These are phyloP conservation scores for Carassius auratus DNA, from an alignment of 2,113 vertebrate genomes.

Conservation along the genomic window DNA sequence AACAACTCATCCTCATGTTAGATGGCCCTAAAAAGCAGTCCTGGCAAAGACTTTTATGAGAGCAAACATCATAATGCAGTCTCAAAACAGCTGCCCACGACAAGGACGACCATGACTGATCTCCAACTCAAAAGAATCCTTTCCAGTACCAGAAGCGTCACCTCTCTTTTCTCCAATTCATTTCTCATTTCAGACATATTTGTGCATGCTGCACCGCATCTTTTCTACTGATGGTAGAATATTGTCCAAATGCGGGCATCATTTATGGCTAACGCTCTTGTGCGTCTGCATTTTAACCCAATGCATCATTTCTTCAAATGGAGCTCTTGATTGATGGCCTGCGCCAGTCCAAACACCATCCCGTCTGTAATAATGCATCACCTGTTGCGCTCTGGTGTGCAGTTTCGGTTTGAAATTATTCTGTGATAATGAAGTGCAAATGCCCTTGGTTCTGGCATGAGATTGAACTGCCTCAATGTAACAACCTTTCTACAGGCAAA, in stretches of 20 bases:
- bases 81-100: conserved; percentile 39
- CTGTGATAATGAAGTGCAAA: conserved; percentile 42
- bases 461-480: conserved; percentile 11
- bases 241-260: not conserved
- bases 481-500: conserved; percentile 11
- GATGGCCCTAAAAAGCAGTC: conserved; percentile 12
- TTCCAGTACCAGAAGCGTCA: conserved; percentile 28
- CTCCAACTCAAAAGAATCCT: conserved; percentile 34
- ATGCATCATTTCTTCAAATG: conserved; percentile 30
- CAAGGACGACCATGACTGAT: conserved; percentile 37
- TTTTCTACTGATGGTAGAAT: not conserved
- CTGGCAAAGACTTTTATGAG: conserved; percentile 25
- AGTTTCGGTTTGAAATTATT: conserved; percentile 46
- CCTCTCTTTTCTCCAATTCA: conserved; percentile 32
- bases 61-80: conserved; percentile 41
- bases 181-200: conserved; percentile 37
- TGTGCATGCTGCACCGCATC: not conserved
- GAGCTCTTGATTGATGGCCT: conserved; percentile 28
- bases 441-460: conserved; percentile 25
- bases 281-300: conserved; percentile 9
- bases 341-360: not conserved
- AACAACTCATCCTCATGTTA: conserved; percentile 22
- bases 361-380: conserved; percentile 28
- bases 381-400: conserved; percentile 34
- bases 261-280: conserved; percentile 11